Evolutionary conservation across 2,113 vertebrate species (phyloP).

Genomic region (Sylvietta virens): DNA sequence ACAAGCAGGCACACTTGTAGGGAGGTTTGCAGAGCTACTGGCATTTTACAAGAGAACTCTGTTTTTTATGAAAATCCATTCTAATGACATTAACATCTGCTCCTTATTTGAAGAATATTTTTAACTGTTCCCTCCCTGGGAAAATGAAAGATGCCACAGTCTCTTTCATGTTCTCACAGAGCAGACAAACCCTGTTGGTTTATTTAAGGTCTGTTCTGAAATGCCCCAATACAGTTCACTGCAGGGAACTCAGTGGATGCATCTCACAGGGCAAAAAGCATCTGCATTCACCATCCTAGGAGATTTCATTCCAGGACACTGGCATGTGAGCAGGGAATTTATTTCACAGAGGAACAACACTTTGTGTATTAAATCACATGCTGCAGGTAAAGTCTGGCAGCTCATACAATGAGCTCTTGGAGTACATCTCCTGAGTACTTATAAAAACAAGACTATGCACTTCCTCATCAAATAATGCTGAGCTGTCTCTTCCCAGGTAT

Average conservation of each 20-base stretch:
- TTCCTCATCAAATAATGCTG: not conserved
- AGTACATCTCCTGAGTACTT: not conserved
- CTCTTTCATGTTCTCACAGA: not conserved
- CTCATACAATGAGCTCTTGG: not conserved
- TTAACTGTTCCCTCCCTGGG: constrained; percentile 54
- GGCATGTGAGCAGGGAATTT: not conserved
- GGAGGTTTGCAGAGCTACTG: constrained; percentile 17
- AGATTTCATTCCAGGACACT: not conserved
- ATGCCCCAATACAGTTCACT: not conserved
- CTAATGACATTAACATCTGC: constrained; percentile 60
- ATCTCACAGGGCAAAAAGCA: not conserved
- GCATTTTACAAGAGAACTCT: constrained; percentile 31
- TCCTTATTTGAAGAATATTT: constrained; percentile 60
- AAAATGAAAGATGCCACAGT: constrained; percentile 14
- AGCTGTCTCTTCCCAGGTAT: not conserved
- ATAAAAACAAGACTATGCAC: not conserved
- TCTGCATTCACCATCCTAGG: not conserved
- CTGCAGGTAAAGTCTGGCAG: not conserved
- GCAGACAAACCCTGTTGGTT: not conserved
- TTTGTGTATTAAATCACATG: not conserved
- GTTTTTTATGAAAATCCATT: constrained; percentile 41
- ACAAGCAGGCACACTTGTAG: not conserved
- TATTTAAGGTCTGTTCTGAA: constrained; percentile 22
- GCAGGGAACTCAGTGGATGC: not conserved
- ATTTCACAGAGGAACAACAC: not conserved